Conservation (phyloP, 2,113 vertebrate species). For the Sapajus apella region DNA sequence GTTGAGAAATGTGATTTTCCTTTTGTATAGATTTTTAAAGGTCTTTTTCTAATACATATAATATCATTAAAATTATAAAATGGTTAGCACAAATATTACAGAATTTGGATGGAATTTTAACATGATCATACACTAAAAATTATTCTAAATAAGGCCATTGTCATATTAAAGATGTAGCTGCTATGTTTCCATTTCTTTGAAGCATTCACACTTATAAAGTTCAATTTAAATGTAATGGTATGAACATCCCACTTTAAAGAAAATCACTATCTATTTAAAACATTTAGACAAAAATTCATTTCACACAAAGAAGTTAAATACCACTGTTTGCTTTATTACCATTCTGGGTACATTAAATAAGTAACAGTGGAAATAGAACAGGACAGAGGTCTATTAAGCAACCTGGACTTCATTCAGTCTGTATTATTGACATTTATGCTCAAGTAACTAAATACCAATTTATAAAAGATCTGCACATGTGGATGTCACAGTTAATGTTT, state of each 20-base stretch:
- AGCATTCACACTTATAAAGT: slow-evolving; percentile 43
- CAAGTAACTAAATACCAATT: background rate
- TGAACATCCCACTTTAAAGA: slow-evolving; percentile 29
- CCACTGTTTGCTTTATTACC: slow-evolving; percentile 10
- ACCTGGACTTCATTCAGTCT: slow-evolving; percentile 2
- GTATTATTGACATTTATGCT: slow-evolving; percentile 42
- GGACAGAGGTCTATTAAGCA: background rate
- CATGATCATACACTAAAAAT: background rate
- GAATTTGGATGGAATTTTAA: slow-evolving; percentile 27
- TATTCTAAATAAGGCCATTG: slow-evolving; percentile 7
- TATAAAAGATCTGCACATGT: slow-evolving; percentile 6
- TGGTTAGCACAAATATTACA: slow-evolving; percentile 5
- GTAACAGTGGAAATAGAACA: slow-evolving; percentile 27
- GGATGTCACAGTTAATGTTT: background rate
- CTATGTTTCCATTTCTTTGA: slow-evolving; percentile 1
- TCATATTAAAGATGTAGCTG: background rate
- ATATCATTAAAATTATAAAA: background rate
- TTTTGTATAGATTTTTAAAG: slow-evolving; percentile 4
- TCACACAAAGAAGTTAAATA: slow-evolving; percentile 38
- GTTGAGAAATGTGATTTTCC: background rate
- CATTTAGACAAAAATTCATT: slow-evolving; percentile 46
- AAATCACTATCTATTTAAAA: slow-evolving; percentile 31
- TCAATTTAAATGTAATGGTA: slow-evolving; percentile 40
- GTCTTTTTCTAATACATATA: background rate
- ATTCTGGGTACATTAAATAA: slow-evolving; percentile 25